These are phyloP conservation scores for Aleadryas rufinucha DNA, from an alignment of 2,113 vertebrate species.

Conservation along the genomic window DNA sequence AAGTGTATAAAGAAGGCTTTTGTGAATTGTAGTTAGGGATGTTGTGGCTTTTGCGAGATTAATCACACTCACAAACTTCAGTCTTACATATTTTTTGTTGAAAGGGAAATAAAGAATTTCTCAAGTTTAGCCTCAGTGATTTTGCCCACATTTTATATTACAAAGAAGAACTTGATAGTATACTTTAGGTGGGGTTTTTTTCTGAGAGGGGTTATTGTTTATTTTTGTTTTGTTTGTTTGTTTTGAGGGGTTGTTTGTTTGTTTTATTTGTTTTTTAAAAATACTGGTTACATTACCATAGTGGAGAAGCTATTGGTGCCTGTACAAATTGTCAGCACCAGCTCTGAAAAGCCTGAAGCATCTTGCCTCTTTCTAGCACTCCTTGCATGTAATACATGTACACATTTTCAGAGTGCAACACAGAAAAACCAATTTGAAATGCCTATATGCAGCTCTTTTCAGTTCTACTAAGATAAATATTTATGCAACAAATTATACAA, in stretches of 20 bases:
- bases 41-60: neutral
- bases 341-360: neutral
- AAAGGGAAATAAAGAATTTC: neutral
- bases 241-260: neutral
- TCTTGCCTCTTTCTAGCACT: neutral
- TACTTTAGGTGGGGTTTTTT: neutral
- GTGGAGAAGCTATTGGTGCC: neutral
- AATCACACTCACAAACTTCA: neutral
- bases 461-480: neutral
- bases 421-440: neutral
- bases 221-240: neutral
- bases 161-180: neutral
- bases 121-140: neutral
- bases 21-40: neutral
- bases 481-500: neutral
- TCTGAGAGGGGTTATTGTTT: accelerated
- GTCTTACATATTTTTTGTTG: neutral
- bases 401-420: neutral
- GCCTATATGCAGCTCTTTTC: neutral
- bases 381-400: neutral
- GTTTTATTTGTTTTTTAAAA: neutral
- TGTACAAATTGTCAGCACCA: neutral
- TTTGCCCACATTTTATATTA: neutral
- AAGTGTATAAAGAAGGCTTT: neutral
- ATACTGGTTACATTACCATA: neutral